Base-by-base conservation (phyloP, 2,888 invertebrate species). In the Pandemis corylana region DNA sequence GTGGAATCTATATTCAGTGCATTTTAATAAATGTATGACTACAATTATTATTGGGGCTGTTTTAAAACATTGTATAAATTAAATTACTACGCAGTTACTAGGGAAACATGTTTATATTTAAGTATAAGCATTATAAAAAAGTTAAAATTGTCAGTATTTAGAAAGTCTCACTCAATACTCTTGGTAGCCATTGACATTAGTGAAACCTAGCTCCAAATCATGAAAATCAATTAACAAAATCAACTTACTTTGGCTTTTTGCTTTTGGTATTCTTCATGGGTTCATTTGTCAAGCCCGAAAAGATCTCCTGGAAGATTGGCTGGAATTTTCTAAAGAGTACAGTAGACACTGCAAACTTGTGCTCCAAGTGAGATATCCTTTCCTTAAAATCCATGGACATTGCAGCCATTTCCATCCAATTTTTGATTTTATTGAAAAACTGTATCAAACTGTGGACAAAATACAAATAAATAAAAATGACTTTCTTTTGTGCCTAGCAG, bases 321-420 rank as follows among this genome's bases (percentile, higher is more conserved):
- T 97, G 96, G 89, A 97, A 99, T 84, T 98, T 98, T 83, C 98
- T 97, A 89, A 98, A 99, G 71, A 99, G 96, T n/a, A 98, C 97
- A 81, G 97, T 97, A 0, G 99, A 98, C 1, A 99, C 99, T 67
- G 97, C 97, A 94, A 99, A 99, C 86, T 98, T 98, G 73, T 97
- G 96, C 85, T 99, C 98, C 75, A 99, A 91, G 76, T 96, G 96
- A 76, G 97, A 97, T 74, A 99, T 97, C 89, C 97, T 97, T 65
- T 96, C 95, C 76, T 97, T 95, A 86, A 99, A 98, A 74, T 97
- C 97, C 80, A 96, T 96, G 0, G 98, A 96, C 91, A 98, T 95
- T 78, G 97, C 96, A 0, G 98, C 97, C 98, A 99, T 99, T 83
- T 98, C 98, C 76, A 97, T 96, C 99, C 99, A 99, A 85, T 97